These are phyloP conservation scores for Sylvilagus floridanus DNA, from an alignment of 2,797 vertebrate genomes.

Conservation along the genomic window DNA sequence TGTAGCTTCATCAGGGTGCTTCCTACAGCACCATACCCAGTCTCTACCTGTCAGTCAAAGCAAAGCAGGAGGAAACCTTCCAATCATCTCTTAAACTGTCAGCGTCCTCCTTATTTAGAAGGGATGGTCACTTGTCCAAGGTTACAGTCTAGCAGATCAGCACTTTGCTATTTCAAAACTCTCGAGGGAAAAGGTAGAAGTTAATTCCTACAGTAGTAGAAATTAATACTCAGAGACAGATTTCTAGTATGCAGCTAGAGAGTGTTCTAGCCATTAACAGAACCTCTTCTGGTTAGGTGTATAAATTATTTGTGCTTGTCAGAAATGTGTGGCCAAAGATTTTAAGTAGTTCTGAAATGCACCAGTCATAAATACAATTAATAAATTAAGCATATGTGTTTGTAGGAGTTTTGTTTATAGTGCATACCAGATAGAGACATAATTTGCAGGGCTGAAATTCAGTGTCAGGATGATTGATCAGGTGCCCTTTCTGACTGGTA, in stretches of 20 bases:
- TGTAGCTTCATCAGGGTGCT: not conserved
- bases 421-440: not conserved
- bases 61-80: not conserved
- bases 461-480: rapidly evolving
- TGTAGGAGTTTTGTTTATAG: not conserved
- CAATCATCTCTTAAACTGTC: not conserved
- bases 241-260: not conserved
- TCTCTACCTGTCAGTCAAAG: not conserved
- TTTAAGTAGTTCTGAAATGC: constrained; percentile 2
- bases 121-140: not conserved
- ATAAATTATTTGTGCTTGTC: constrained; percentile 14
- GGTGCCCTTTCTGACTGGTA: not conserved
- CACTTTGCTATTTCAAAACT: rapidly evolving
- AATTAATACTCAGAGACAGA: not conserved
- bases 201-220: not conserved
- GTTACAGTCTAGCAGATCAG: not conserved
- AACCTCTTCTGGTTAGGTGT: not conserved
- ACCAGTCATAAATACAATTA: not conserved
- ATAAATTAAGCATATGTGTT: constrained; percentile 22
- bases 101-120: not conserved
- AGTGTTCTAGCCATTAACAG: not conserved
- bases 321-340: not conserved
- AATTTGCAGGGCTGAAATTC: rapidly evolving
- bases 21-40: not conserved
- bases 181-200: not conserved